These are phyloP conservation scores for Orthonevra nobilis DNA, from an alignment of 2,888 invertebrate genomes.

Conservation along the genomic window DNA sequence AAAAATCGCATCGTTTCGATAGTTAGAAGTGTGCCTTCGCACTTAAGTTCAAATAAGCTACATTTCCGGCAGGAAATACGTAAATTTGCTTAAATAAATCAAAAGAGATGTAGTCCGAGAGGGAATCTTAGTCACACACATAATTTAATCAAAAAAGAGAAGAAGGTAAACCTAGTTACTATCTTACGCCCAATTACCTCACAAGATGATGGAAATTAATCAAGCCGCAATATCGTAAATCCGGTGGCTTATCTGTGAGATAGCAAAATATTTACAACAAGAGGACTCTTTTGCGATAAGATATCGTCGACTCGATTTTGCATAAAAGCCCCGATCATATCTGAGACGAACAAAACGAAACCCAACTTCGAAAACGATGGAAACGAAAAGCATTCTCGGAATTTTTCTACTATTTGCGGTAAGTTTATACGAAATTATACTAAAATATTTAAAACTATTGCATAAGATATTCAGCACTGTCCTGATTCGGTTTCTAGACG, in stretches of 20 bases:
- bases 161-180: too few relatives aligned
- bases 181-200: too few relatives aligned
- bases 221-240: conserved; percentile 61
- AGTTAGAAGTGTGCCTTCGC: too few relatives aligned
- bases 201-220: conserved; percentile 52
- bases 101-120: too few relatives aligned
- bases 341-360: conserved; percentile 75
- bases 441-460: not conserved
- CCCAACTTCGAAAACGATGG: conserved; percentile 78
- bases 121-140: too few relatives aligned
- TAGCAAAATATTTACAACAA: conserved; percentile 36
- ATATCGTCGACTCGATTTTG: conserved; percentile 67
- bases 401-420: conserved; percentile 78
- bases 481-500: too few relatives aligned
- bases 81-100: too few relatives aligned
- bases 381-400: conserved; percentile 77
- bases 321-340: conserved; percentile 74
- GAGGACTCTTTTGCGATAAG: conserved; percentile 47
- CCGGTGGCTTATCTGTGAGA: conserved; percentile 57
- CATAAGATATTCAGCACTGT: too few relatives aligned
- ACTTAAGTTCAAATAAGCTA: too few relatives aligned
- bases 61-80: too few relatives aligned
- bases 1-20: too few relatives aligned
- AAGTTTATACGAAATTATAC: conserved; percentile 71
- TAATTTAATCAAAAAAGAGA: too few relatives aligned